Percentiles rank a stretch among this genome's conserved stretches.
Conservation (phyloP, 1,140 invertebrate species). For the Scaptodrosophila lebanonensis region DNA sequence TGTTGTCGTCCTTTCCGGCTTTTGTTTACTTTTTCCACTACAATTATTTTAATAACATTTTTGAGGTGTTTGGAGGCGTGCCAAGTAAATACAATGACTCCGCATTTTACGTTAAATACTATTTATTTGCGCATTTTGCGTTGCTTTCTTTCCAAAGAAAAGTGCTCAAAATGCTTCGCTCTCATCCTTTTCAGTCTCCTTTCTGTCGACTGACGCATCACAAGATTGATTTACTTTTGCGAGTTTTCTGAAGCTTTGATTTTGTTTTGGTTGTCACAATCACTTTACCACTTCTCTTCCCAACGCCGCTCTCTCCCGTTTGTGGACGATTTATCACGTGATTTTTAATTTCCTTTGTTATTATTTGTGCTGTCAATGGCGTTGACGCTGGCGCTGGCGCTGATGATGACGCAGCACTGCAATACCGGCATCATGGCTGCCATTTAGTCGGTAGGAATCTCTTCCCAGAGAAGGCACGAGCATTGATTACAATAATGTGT, state of each 20-base stretch:
- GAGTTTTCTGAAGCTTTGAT: background rate
- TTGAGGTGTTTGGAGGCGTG: no score
- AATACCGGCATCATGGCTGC: background rate
- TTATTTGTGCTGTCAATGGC: conserved; percentile 5
- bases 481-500: no score
- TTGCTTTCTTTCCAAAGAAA: conserved; percentile 1
- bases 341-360: conserved; percentile 35
- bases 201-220: no score
- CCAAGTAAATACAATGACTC: no score
- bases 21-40: no score
- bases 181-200: no score
- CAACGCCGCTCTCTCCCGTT: conserved; percentile 1
- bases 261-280: background rate
- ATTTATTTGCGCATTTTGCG: no score
- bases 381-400: no score
- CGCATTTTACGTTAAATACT: no score
- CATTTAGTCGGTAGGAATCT: background rate
- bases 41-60: no score
- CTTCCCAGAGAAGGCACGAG: background rate
- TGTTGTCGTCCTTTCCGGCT: no score
- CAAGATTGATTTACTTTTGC: conserved; percentile 3
- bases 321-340: conserved; percentile 34
- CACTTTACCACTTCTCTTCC: conserved; percentile 5
- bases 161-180: no score
- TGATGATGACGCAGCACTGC: conserved; percentile 20